These are phyloP conservation scores for Xylocopa sonorina DNA, from an alignment of 1,140 invertebrate genomes.

Conservation along the genomic window DNA sequence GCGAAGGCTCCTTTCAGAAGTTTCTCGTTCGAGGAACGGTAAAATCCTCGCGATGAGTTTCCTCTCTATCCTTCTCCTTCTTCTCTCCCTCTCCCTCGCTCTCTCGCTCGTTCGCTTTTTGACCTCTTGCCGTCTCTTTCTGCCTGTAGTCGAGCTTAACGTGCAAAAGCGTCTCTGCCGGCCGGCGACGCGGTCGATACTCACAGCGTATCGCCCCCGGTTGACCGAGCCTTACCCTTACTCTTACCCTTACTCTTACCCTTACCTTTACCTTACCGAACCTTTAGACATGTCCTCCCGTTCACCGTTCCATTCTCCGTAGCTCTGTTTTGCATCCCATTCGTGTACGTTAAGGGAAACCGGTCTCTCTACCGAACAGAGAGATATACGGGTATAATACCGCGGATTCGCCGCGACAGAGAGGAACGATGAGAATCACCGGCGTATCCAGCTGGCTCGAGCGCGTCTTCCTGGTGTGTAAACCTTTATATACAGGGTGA, in stretches of 20 bases:
- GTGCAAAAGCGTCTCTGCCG: conserved; percentile 69
- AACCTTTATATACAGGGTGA: background rate
- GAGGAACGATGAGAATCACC: conserved; percentile 5
- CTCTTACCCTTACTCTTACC: conserved; percentile 43
- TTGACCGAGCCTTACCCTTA: conserved; percentile 65
- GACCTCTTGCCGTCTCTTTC: background rate
- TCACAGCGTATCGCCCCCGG: conserved; percentile 67
- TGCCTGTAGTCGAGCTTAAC: conserved; percentile 54
- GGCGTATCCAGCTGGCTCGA: conserved; percentile 24
- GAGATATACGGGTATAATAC: no score
- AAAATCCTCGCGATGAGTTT: conserved; percentile 8
- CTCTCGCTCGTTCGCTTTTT: conserved; percentile 12
- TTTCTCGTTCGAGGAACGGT: background rate
- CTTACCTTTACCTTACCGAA: conserved; percentile 50
- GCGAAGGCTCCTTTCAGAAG: background rate
- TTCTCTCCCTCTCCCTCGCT: conserved; percentile 7
- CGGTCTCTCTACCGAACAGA: no score
- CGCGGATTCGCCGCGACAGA: background rate
- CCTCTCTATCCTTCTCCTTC: conserved; percentile 1
- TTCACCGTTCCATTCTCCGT: conserved; percentile 6
- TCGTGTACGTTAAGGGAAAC: background rate
- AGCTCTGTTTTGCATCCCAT: background rate
- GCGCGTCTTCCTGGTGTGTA: background rate
- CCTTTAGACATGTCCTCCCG: conserved; percentile 32
- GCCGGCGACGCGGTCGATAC: conserved; percentile 76